Percentiles rank a stretch among this genome's conserved stretches.
phyloP scores from a whole-genome alignment of 1,140 invertebrate species.

The Paraescarpia echinospica region DNA sequence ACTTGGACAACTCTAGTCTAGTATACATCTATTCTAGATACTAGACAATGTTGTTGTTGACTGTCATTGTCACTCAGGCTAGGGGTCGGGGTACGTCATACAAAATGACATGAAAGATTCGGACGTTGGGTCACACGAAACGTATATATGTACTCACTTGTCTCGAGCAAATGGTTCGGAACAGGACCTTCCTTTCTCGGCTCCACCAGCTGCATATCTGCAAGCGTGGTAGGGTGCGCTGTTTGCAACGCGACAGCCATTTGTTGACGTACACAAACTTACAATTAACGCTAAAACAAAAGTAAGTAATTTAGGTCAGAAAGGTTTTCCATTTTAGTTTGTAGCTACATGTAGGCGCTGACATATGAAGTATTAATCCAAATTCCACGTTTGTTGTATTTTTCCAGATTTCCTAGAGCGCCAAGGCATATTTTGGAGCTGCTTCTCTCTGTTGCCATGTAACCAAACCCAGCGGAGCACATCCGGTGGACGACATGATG shows the following conservation, averaged over 20 bases:
- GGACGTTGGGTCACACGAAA: no score
- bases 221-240: neutral
- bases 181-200: constrained; percentile 43
- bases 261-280: neutral
- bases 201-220: constrained; percentile 48
- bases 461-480: neutral
- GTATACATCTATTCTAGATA: no score
- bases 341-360: neutral
- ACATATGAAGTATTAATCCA: neutral
- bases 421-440: neutral
- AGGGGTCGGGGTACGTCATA: no score
- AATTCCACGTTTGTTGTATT: neutral
- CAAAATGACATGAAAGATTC: no score
- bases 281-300: neutral
- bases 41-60: no score
- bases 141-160: constrained; percentile 43
- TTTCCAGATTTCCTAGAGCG: neutral
- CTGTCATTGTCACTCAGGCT: no score
- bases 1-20: no score
- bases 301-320: neutral
- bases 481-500: neutral
- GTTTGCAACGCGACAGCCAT: neutral
- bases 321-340: neutral
- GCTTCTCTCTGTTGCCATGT: neutral
- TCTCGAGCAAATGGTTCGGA: constrained; percentile 55